Base-by-base conservation (phyloP, 1,140 invertebrate genomes). In the Drosophila erecta region DNA sequence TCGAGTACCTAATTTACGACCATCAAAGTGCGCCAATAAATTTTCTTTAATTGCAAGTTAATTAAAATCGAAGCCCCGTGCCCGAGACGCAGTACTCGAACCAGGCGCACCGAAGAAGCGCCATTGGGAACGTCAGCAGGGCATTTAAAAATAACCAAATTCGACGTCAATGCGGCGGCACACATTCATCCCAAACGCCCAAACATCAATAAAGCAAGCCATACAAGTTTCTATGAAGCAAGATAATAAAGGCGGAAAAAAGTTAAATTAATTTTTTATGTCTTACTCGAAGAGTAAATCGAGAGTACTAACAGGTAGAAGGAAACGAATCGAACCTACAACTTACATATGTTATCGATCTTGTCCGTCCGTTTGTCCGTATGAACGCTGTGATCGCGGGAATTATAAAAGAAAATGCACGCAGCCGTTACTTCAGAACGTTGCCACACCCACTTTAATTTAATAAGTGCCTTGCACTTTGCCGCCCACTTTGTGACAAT, bases 21-120 rank as follows among this genome's bases (percentile, higher is more conserved):
- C 83, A 76, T 87, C 83, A 87, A 87, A 86, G 79, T 87, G 79
- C 76, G 83, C 61, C 83, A 61, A 81, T 86, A 86, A 86, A 86
- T 86, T 87, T 65, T 14, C 66, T 67, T 86, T 86, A 86, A 87
- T 86, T 83, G 79, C 83, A 70, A 83, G 75, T 87, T 86, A 81
- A 86, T 87, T 86, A 86, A 86, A 87, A 79, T 56, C 57, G 51
- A 87, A 87, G 70, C 50, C 58, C 58, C 51, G 11, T 47, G 27
- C 50, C 22, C 6, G 20, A 41, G 15, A 50, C 59, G 6, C 38
- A 24, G 41, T 40, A 41, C 70, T 40, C 3, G 43, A 54, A 20
- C 37, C 22, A 41, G 17, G 58, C 24, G 33, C 24, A 61, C 37
- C 37, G 24, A 10, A 14, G 56, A 61, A 56, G 35, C 35, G 35